Evolutionary conservation across 2,113 vertebrate species (phyloP), one percentile per base, ranked within the genome.

Genomic region (Gymnogyps californianus): DNA sequence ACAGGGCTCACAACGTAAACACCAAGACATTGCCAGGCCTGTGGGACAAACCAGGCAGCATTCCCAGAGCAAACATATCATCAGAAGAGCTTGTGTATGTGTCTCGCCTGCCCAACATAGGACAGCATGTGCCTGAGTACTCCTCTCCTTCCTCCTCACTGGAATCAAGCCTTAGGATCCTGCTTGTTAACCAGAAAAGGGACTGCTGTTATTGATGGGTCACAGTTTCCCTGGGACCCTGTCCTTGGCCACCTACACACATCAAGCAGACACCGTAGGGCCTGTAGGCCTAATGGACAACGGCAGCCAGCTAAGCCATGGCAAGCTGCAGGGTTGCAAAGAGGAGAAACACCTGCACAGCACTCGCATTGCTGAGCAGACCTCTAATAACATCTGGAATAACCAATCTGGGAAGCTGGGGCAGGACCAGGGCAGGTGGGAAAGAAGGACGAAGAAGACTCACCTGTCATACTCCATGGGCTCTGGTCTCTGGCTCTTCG

Each of bases 381-480:
- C 31, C 19, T 54, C 67, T 91, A 51, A 34, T 24, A 74, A 32
- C 4, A 16, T 25, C 32, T 47, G 61, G 47, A 76, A 64, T 46
- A 96, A 95, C 15, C 38, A 81, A 11, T 7, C 16, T n/a, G 55
- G 72, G 51, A 82, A 82, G 36, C 18, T 57, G 49, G 12, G 15
- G 46, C 46, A 91, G 76, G 49, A 46, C 31, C 36, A 78, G 24
- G 31, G 46, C 31, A 83, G 15, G 28, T 44, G 36, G 12, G 28
- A 84, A 38, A 87, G 31, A 47, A 71, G 47, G 38, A 67, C 2
- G 3, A 47, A 71, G 81, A 85, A 3, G 36, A 82, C 77, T 96
- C 94, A 99, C 99, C 98, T 98, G 71, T 99, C 99, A 49, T 98
- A 99, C 19, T 99, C 99, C 2, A 98, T 99, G 85, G 98, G 96